These are phyloP conservation scores for Anticlea derivata DNA, from an alignment of 2,888 invertebrate species.

Conservation along the genomic window DNA sequence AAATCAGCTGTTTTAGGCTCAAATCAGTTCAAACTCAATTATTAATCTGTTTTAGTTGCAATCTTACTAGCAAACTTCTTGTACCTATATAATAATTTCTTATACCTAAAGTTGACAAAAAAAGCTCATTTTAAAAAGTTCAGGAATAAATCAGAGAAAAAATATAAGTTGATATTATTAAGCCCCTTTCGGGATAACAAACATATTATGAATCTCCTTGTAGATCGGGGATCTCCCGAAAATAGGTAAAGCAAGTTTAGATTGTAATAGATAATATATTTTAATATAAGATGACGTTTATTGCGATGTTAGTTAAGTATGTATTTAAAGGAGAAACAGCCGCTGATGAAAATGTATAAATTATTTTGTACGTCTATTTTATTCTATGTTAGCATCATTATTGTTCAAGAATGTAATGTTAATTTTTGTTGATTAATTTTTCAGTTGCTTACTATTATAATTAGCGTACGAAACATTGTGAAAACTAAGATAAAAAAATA, in stretches of 20 bases:
- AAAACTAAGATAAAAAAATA: conserved; percentile 65
- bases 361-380: conserved; percentile 75
- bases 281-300: conserved; percentile 62
- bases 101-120: too few species aligned
- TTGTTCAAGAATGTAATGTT: conserved; percentile 62
- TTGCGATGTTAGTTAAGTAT: conserved; percentile 56
- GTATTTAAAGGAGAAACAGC: conserved; percentile 46
- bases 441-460: conserved; percentile 74
- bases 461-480: conserved; percentile 66
- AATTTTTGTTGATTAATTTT: conserved; percentile 68
- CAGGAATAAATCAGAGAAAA: too few species aligned
- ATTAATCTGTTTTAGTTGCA: too few species aligned
- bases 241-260: conserved; percentile 38
- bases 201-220: too few species aligned
- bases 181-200: too few species aligned
- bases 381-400: conserved; percentile 64
- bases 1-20: too few species aligned
- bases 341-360: conserved; percentile 61
- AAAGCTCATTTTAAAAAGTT: too few species aligned
- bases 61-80: too few species aligned
- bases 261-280: conserved; percentile 65
- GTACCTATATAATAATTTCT: too few species aligned
- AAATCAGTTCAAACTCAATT: too few species aligned
- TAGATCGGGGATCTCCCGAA: conserved; percentile 22
- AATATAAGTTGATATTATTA: too few species aligned